Base-by-base conservation (phyloP, 2,888 invertebrate genomes). In the Bombylius major region DNA sequence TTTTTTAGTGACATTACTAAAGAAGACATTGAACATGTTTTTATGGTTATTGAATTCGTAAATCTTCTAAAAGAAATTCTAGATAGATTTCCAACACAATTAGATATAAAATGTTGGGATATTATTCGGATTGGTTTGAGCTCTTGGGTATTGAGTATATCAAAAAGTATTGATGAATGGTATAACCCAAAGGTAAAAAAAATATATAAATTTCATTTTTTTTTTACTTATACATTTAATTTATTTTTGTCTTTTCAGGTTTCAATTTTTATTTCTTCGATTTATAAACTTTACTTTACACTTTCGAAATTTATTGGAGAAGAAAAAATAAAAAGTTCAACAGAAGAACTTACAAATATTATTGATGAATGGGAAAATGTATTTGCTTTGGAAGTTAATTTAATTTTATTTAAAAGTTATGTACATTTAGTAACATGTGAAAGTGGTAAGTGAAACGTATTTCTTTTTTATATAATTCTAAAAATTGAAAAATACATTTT, bases 291-390 rank as follows among this genome's bases (percentile, higher is more conserved):
- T 59, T 80, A 77, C 65, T 65, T 69, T 45, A 69, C 73, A 52
- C 69, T 81, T 51, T 73, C 72, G 34, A 64, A 60, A 60, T 78
- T 79, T 65, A 75, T 82, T 61, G 61, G 48, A 4, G 57, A 57
- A 3, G 72, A 72, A 58, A 71, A 69, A 55, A 62, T 63, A 42
- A 71, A 68, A 55, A 73, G 72, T 58, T 73, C 74, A 4, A 70
- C 72, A 1, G 62, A 67, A 59, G 59, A 72, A 46, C 61, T 68
- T 4, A 64, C 62, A 47, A 69, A 63, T 59, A 56, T 72, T 60
- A 64, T 66, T 34, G 76, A 79, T 54, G 91, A 92, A 75, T 92
- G 91, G 91, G 72, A 75, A 52, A 84, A 87, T 69, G 78, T 92
- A 55, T 88, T 91, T 74, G 78, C 81, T 58, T 80, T 81, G 53